These are phyloP conservation scores for Eucidaris tribuloides DNA, from an alignment of 35 echinoderm and acorn worm genomes.

Conservation along the genomic window DNA sequence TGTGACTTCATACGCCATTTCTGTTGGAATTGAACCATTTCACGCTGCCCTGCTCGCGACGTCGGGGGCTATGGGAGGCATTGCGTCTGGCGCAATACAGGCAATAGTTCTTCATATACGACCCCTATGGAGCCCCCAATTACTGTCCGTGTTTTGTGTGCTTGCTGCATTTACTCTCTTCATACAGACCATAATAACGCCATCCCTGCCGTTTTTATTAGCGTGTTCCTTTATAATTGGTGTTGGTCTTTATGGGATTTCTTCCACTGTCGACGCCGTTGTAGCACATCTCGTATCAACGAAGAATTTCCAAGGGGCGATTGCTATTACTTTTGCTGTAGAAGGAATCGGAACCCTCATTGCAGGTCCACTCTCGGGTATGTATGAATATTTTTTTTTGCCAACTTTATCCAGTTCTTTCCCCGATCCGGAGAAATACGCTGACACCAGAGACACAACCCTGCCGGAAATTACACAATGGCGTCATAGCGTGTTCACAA, in stretches of 20 bases:
- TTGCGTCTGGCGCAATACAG: neutral
- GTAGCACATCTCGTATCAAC: neutral
- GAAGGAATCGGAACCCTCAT: slow-evolving; percentile 8
- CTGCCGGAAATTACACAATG: too few species aligned
- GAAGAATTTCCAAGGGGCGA: neutral
- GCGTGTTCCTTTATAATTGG: slow-evolving; percentile 10
- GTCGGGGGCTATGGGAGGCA: neutral
- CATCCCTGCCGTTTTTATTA: neutral
- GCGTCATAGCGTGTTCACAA: too few species aligned
- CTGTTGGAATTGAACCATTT: neutral
- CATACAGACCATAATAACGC: neutral
- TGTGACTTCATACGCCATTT: slow-evolving; percentile 6
- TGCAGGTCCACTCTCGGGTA: slow-evolving; percentile 13
- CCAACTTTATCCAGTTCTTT: too few species aligned
- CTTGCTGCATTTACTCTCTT: neutral
- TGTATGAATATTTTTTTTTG: neutral
- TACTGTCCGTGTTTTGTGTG: neutral
- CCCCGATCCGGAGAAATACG: too few species aligned
- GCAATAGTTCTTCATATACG: neutral
- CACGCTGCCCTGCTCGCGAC: slow-evolving; percentile 6
- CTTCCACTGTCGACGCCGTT: neutral
- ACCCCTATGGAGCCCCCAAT: neutral
- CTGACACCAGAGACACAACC: too few species aligned
- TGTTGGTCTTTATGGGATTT: neutral
- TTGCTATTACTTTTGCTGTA: slow-evolving; percentile 13